phyloP scores from a whole-genome alignment of 1,140 invertebrate genomes.

The Ceratina australensis region DNA sequence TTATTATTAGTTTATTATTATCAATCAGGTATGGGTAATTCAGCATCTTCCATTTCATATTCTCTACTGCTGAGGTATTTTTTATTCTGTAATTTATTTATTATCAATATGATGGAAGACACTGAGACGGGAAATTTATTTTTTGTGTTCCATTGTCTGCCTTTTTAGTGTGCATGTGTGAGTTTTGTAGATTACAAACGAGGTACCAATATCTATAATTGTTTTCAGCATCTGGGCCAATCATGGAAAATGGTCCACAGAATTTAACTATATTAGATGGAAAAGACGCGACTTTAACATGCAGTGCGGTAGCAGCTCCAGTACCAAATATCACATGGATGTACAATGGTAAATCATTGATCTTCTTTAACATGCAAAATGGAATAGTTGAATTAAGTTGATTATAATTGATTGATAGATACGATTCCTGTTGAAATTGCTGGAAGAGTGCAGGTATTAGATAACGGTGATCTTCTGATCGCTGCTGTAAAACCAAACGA shows the following conservation, averaged over 20 bases:
- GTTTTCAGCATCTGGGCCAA: conserved; percentile 88
- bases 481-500: conserved; percentile 90
- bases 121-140: conserved; percentile 28
- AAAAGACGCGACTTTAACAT: conserved; percentile 92
- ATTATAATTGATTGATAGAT: conserved; percentile 72
- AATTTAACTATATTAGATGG: conserved; percentile 95
- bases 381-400: not conserved
- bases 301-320: conserved; percentile 93
- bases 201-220: conserved; percentile 2
- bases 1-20: conserved; percentile 8
- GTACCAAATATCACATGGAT: conserved; percentile 95
- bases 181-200: conserved; percentile 1
- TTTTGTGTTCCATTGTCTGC: conserved; percentile 31
- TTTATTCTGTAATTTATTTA: not conserved
- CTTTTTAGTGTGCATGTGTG: conserved; percentile 51
- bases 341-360: conserved; percentile 85
- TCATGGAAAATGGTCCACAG: conserved; percentile 89
- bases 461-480: conserved; percentile 91
- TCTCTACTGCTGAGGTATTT: not conserved
- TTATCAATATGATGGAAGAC: conserved; percentile 15
- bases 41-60: conserved; percentile 24
- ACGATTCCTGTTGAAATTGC: conserved; percentile 80
- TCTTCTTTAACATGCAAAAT: not conserved
- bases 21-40: conserved; percentile 44
- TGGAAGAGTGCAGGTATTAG: conserved; percentile 90